These are phyloP conservation scores for Synodontis membranacea DNA, from an alignment of 2,113 vertebrate species.

Conservation along the genomic window DNA sequence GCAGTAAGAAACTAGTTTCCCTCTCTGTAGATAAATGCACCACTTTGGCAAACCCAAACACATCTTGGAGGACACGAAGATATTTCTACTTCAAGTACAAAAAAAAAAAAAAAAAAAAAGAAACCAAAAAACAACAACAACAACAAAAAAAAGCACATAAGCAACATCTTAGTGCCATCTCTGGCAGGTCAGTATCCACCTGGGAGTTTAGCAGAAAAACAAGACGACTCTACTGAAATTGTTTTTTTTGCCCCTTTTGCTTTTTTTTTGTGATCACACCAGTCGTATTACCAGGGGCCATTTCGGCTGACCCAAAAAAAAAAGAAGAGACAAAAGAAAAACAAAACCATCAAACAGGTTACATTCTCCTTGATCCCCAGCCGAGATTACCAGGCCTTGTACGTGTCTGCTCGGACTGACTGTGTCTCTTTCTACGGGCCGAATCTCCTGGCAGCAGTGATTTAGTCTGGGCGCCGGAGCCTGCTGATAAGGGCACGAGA, in stretches of 20 bases:
- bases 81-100: conserved; percentile 18
- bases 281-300: conserved; percentile 36
- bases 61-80: not conserved
- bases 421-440: conserved; percentile 27
- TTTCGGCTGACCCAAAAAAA: conserved; percentile 24
- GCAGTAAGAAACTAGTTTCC: not conserved
- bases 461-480: conserved; percentile 29
- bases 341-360: conserved; percentile 40
- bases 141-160: not conserved
- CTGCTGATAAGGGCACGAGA: conserved; percentile 45
- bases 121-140: not conserved
- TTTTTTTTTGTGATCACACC: conserved; percentile 39
- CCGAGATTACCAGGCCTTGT: conserved; percentile 37
- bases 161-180: conserved; percentile 33
- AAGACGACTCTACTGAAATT: conserved; percentile 32
- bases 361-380: conserved; percentile 40
- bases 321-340: conserved; percentile 30
- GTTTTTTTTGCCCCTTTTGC: not conserved
- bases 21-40: not conserved
- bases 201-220: conserved; percentile 23
- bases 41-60: not conserved
- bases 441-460: conserved; percentile 42
- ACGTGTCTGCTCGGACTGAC: conserved; percentile 22
- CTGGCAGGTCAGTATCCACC: conserved; percentile 44
- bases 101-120: not conserved